Conservation (phyloP, 2,113 vertebrate species). For the Cricetomys ansorgei region DNA sequence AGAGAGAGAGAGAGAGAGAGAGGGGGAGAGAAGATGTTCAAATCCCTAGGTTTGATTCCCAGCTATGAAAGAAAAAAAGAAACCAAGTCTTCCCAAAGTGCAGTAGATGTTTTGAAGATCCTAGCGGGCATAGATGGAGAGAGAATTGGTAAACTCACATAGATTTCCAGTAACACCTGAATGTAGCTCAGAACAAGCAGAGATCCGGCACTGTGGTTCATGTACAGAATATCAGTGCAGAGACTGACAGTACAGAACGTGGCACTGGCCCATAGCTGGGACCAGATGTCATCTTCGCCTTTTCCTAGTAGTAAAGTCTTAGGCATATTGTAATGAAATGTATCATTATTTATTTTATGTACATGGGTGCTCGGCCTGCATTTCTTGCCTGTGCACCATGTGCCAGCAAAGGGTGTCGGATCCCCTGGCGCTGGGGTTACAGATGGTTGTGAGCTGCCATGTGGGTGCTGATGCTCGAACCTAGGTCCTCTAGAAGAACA, state of each 20-base stretch:
- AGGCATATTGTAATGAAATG: neutral
- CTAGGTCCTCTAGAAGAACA: neutral
- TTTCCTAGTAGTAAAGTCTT: neutral
- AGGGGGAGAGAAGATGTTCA: neutral
- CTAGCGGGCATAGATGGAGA: neutral
- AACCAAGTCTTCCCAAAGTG: neutral
- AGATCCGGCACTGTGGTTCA: neutral
- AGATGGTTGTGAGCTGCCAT: neutral
- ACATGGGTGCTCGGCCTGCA: neutral
- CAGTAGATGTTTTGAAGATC: neutral
- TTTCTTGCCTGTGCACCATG: neutral
- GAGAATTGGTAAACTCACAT: neutral
- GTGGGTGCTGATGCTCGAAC: neutral
- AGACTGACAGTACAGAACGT: no score
- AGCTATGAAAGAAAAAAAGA: neutral
- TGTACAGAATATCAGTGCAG: neutral
- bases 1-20: no score
- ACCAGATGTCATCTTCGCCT: neutral
- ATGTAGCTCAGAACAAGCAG: neutral
- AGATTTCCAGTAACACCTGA: neutral
- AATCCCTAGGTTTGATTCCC: neutral
- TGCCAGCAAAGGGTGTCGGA: neutral
- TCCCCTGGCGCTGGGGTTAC: neutral
- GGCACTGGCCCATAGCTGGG: neutral
- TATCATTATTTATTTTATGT: neutral